Base-by-base conservation (phyloP, 2,888 invertebrate genomes). In the Flexamia atlantica region DNA sequence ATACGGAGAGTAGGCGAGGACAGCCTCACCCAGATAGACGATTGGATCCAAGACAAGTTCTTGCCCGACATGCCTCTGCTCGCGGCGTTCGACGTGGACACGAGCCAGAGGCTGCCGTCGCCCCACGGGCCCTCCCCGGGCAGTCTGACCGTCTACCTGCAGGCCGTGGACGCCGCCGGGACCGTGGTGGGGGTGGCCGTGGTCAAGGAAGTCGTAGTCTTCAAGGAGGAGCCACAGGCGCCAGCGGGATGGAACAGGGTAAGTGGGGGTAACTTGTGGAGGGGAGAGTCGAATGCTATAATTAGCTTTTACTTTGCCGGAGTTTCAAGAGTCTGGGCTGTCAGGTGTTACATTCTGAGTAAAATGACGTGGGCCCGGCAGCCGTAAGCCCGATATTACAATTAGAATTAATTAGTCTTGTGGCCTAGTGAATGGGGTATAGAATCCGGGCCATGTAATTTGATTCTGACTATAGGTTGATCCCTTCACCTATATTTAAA, bases 91-190 rank as follows among this genome's bases (percentile, higher is more conserved):
- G 64, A 30, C 30, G 64, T 64, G 14, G 64, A 64, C 30, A 30
- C 30, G 5, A n/a, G 10, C 28, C 1, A 20, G 30, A 64, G n/a
- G 28, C 10, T 17, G 64, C 28, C 64, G 5, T 64, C 64, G 12
- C 64, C 64, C 28, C 64, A 64, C 28, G 28, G 64, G 30, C 64
- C 64, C 14, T 28, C 64, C 64, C 64, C 64, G 10, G 64, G 64
- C 30, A 10, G 14, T 0, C 17, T 30, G 20, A 14, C 9, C 64
- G 28, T 64, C 30, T 64, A 64, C 64, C 64, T 64, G 28, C 64
- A 17, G 9, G 64, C 64, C 12, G 64, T 14, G 28, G 64, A 64
- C 64, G 10, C 25, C 64, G 28, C 28, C 10, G 64, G 64, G 2
- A 12, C 28, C 28, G 17, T 17, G 14, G 28, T 64, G 7, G 64